phyloP scores from a whole-genome alignment of 2,797 vertebrate species.

The Okamejei kenojei region DNA sequence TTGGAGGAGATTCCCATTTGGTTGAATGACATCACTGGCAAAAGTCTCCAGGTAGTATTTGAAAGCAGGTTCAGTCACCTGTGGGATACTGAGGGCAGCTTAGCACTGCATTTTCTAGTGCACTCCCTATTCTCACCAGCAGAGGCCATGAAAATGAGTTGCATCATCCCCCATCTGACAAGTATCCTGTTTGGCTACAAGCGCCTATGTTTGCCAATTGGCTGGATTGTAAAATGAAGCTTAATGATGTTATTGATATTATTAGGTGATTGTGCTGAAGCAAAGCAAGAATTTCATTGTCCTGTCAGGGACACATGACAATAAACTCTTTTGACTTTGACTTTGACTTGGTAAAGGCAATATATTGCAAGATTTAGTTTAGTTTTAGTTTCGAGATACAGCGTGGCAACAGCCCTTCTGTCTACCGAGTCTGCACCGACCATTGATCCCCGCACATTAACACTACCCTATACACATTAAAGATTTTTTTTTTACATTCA shows the following conservation, averaged over 20 bases:
- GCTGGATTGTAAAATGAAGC: neutral
- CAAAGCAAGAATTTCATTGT: too few species aligned
- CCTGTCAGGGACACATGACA: too few species aligned
- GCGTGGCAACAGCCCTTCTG: too few species aligned
- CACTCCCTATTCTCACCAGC: neutral
- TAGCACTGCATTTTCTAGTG: neutral
- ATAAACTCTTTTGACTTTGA: too few species aligned
- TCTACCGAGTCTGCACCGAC: too few species aligned
- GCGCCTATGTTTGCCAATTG: neutral
- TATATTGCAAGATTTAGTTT: neutral
- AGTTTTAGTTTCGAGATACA: too few species aligned
- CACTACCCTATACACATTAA: too few species aligned
- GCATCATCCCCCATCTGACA: neutral
- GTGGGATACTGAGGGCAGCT: neutral
- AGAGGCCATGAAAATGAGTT: neutral
- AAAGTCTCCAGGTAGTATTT: neutral
- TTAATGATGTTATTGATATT: neutral
- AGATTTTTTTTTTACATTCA: too few species aligned
- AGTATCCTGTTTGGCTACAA: neutral
- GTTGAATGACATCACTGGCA: neutral
- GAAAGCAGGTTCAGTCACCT: neutral
- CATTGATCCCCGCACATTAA: too few species aligned
- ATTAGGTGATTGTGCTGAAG: neutral
- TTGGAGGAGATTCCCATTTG: neutral
- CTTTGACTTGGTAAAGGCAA: neutral